Percentiles rank a stretch among this genome's conserved stretches.
Conservation (phyloP, 2,888 invertebrate genomes). For the Scaptomyza flava region DNA sequence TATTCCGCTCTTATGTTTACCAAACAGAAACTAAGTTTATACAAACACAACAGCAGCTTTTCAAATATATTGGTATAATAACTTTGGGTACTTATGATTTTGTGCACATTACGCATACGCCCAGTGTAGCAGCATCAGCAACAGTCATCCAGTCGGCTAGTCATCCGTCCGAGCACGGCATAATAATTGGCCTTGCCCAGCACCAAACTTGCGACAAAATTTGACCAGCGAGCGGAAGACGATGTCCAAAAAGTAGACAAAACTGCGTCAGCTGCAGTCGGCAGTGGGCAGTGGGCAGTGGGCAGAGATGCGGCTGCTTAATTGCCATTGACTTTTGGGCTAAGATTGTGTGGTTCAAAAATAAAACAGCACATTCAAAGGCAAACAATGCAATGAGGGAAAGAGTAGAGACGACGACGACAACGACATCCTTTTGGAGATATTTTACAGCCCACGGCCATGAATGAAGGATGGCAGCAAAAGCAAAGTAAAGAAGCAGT, state of each 20-base stretch:
- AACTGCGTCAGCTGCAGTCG: constrained; percentile 53
- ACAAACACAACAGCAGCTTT: constrained; percentile 11
- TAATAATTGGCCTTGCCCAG: constrained; percentile 51
- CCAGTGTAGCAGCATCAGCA: constrained; percentile 9
- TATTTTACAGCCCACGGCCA: constrained; percentile 67
- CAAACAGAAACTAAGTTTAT: neutral
- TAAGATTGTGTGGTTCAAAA: constrained; percentile 38
- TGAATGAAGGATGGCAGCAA: constrained; percentile 57
- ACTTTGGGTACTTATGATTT: constrained; percentile 21
- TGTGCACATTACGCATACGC: constrained; percentile 29
- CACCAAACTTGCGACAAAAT: constrained; percentile 46
- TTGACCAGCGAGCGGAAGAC: constrained; percentile 33
- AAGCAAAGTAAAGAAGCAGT: constrained; percentile 44
- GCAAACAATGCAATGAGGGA: constrained; percentile 41
- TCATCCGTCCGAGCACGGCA: constrained; percentile 5
- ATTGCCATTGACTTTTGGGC: constrained; percentile 69
- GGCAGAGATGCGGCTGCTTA: constrained; percentile 60
- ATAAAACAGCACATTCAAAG: constrained; percentile 49
- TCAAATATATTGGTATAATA: constrained; percentile 32
- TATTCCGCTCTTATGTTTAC: neutral
- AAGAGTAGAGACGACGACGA: constrained; percentile 17
- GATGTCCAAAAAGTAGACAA: constrained; percentile 39
- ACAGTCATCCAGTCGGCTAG: neutral
- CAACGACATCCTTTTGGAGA: constrained; percentile 69
- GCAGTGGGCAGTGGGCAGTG: constrained; percentile 15